Evolutionary conservation across 2,888 invertebrate species (phyloP).

Genomic region (Eugnorisma glareosa): DNA sequence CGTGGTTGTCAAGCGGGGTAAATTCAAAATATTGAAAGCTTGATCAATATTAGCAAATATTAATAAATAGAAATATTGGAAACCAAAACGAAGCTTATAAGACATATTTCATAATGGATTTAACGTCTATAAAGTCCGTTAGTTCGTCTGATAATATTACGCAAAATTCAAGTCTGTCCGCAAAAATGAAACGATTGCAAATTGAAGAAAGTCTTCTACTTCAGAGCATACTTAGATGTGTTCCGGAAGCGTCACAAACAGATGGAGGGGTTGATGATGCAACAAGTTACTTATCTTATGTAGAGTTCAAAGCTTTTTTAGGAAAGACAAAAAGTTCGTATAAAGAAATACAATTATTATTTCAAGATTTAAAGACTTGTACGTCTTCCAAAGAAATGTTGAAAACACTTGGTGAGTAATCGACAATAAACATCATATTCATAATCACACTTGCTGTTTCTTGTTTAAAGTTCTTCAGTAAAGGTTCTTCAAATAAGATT

Average conservation of each 20-base stretch:
- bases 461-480: background rate
- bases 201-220: constrained; percentile 82
- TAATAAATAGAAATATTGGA: background rate
- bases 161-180: constrained; percentile 62
- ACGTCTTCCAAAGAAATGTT: constrained; percentile 73
- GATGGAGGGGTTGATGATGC: constrained; percentile 11
- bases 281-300: constrained; percentile 35
- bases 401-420: constrained; percentile 74
- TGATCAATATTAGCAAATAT: constrained; percentile 57
- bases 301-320: constrained; percentile 69
- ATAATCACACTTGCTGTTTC: background rate
- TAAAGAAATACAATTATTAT: constrained; percentile 74
- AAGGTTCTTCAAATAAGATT: background rate
- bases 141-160: constrained; percentile 21
- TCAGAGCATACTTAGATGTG: constrained; percentile 64
- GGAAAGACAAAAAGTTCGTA: constrained; percentile 71
- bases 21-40: constrained; percentile 55
- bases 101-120: constrained; percentile 30
- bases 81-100: background rate
- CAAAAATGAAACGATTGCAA: constrained; percentile 81
- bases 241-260: constrained; percentile 7
- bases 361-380: constrained; percentile 78
- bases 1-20: constrained; percentile 47
- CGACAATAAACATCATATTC: background rate
- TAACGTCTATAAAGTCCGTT: constrained; percentile 38